phyloP scores from a whole-genome alignment of 1,140 invertebrate species.

The Temnothorax longispinosus region DNA sequence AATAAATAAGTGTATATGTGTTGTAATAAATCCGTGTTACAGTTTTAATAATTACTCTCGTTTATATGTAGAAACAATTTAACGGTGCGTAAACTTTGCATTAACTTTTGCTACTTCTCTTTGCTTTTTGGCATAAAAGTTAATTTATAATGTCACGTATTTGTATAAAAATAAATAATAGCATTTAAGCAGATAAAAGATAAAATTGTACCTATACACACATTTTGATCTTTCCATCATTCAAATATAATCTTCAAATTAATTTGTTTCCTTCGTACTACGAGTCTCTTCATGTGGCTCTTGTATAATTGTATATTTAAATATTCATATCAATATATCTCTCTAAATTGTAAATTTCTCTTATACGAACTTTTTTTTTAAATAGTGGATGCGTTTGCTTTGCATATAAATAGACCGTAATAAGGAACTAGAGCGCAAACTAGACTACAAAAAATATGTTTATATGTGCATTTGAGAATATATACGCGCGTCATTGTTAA shows the following conservation, averaged over 20 bases:
- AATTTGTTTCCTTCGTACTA: conserved; percentile 44
- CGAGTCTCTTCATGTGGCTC: neutral
- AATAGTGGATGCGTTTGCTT: conserved; percentile 31
- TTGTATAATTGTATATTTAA: conserved; percentile 57
- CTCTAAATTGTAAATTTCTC: conserved; percentile 20
- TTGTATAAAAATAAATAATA: conserved; percentile 83
- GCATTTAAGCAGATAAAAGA: conserved; percentile 71
- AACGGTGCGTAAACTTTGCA: conserved; percentile 54
- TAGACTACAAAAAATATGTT: conserved; percentile 31
- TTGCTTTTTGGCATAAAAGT: conserved; percentile 80
- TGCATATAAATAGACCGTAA: conserved; percentile 13
- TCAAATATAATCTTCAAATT: conserved; percentile 55
- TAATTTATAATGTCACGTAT: conserved; percentile 75
- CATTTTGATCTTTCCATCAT: conserved; percentile 59
- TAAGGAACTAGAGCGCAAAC: conserved; percentile 6
- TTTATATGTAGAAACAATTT: conserved; percentile 45
- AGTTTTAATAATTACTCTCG: neutral
- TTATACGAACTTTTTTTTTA: conserved; percentile 35
- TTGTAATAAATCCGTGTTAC: neutral
- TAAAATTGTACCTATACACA: conserved; percentile 38
- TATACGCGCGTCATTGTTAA: neutral
- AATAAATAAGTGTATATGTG: neutral
- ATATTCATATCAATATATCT: conserved; percentile 30
- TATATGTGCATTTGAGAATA: neutral
- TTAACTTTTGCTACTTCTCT: conserved; percentile 59